phyloP scores from a whole-genome alignment of 2,797 vertebrate genomes.

The Columba guinea region DNA sequence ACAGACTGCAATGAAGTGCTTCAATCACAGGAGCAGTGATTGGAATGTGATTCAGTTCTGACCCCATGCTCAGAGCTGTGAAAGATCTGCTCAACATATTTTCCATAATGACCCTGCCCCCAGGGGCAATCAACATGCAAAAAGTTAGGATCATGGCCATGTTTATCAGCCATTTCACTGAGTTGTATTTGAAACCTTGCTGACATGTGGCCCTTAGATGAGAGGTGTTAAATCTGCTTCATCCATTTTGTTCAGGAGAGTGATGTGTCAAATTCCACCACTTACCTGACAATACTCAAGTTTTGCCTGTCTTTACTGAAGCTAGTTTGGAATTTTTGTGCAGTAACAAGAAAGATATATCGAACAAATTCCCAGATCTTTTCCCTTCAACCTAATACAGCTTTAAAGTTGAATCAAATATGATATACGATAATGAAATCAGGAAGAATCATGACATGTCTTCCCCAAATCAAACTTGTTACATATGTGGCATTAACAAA shows the following conservation, averaged over 20 bases:
- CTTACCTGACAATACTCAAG: background rate
- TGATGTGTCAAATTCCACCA: background rate
- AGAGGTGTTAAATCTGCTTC: background rate
- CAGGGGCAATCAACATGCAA: background rate
- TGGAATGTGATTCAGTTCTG: background rate
- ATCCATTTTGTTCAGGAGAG: background rate
- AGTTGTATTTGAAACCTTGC: background rate
- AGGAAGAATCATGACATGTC: background rate
- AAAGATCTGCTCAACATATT: background rate
- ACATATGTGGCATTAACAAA: background rate
- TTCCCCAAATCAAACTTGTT: background rate
- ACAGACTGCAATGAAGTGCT: background rate
- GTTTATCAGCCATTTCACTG: background rate
- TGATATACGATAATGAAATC: background rate
- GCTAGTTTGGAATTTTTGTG: background rate
- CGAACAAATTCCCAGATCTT: background rate
- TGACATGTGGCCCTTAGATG: background rate
- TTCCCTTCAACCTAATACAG: background rate
- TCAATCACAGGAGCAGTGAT: fast-evolving
- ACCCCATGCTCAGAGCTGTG: background rate
- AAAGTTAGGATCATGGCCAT: background rate
- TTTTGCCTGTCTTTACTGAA: background rate
- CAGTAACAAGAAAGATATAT: background rate
- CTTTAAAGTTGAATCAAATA: background rate
- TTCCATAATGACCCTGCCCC: background rate